Percentiles rank a stretch among this genome's conserved stretches.
These are phyloP conservation scores for Ispidina lecontei DNA, from an alignment of 2,797 vertebrate genomes.

Conservation along the genomic window DNA sequence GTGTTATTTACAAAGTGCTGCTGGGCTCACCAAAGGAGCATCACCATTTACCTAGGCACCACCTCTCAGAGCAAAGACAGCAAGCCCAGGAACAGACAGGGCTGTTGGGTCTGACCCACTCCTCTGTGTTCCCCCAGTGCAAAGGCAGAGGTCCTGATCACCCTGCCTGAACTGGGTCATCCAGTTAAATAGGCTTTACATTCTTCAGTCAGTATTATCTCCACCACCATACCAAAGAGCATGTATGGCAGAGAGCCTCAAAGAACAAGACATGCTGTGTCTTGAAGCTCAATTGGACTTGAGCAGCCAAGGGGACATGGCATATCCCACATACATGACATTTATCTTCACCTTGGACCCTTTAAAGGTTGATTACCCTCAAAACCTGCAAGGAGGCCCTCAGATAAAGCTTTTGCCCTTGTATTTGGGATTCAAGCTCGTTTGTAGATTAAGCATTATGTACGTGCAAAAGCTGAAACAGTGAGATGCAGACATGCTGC, in stretches of 20 bases:
- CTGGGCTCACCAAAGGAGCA: neutral
- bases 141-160: neutral
- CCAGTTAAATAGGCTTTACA: neutral
- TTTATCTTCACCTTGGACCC: neutral
- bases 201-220: neutral
- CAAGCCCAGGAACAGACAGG: neutral
- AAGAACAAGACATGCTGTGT: neutral
- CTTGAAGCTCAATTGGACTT: neutral
- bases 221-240: neutral
- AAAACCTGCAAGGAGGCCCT: neutral
- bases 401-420: neutral
- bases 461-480: neutral
- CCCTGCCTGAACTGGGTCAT: neutral
- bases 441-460: neutral
- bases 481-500: neutral
- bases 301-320: neutral
- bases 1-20: neutral
- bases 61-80: rapidly evolving
- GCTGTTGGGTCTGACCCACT: neutral
- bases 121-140: neutral
- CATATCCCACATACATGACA: neutral
- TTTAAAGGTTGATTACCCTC: neutral
- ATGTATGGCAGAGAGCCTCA: neutral
- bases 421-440: neutral
- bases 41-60: neutral